Base-by-base conservation (phyloP, 1,140 invertebrate genomes). In the Ostrea denselamellosa region DNA sequence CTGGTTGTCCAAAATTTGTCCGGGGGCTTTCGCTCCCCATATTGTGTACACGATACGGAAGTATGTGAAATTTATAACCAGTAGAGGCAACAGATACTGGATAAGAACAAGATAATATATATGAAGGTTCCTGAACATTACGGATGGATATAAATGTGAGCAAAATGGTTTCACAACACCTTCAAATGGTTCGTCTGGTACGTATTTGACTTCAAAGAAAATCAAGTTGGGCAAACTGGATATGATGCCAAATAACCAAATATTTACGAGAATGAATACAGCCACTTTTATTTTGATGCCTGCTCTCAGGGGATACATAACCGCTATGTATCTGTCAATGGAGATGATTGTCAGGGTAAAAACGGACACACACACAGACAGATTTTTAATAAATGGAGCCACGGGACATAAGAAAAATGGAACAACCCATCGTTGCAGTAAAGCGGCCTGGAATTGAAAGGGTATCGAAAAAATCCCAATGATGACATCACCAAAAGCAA, bases 401-500 rank as follows among this genome's bases (percentile, higher is more conserved):
- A 97, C 96, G 0, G 96, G 95, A 93, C 97, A 98, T 97, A 98
- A 97, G 93, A 98, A 97, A 90, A 96, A 93, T 0, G 97, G 97
- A n/a, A 98, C 94, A 88, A 97, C 96, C 97, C 97, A 98, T 89
- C 96, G 94, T 93, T 97, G 97, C 0, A 97, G 95, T 19, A 97
- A 93, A 3, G 97, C 97, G 0, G 97, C 97, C 95, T 97, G 97
- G 93, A 98, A 98, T 96, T 98, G 97, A 95, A 98, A 98, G 82
- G 93, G 93, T 54, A 93, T 94, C 12, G 92, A 91, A 65, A 93
- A 92, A 22, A 94, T 83, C 8, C 93, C 93, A 22, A 94, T 92
- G 22, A 93, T 90, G 34, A 94, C 93, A 84, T 94, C 93, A 10
- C 93, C 93, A 2, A 94, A 90, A 0, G 93, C 93, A 51, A 94